Percentiles rank a stretch among this genome's conserved stretches.
These are phyloP conservation scores for Spodoptera littoralis DNA, from an alignment of 2,888 invertebrate genomes.

Conservation along the genomic window DNA sequence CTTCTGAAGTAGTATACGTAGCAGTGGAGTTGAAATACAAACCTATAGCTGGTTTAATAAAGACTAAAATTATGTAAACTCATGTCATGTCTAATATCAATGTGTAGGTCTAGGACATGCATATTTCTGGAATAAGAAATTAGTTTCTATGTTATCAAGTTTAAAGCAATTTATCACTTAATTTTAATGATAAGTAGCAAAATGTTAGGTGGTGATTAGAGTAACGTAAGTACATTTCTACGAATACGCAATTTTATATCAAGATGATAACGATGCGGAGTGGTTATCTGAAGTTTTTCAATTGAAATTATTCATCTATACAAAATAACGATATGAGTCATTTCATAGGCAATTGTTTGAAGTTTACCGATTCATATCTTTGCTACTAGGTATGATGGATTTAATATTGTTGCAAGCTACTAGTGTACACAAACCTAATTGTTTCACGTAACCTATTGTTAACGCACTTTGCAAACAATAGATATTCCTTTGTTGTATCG, in stretches of 20 bases:
- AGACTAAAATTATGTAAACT: no score
- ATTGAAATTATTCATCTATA: constrained; percentile 1
- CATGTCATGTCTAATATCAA: no score
- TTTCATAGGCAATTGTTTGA: neutral
- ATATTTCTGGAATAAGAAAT: no score
- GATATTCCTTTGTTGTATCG: constrained; percentile 58
- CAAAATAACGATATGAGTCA: neutral
- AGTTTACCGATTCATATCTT: no score
- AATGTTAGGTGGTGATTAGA: neutral
- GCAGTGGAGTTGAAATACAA: constrained; percentile 23
- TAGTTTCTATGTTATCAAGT: no score
- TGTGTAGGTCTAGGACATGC: no score
- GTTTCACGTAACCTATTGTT: constrained; percentile 21
- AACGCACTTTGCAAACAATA: constrained; percentile 65
- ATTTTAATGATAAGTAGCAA: neutral
- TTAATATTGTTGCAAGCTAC: constrained; percentile 1
- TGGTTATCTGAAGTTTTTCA: constrained; percentile 16
- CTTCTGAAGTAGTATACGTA: constrained; percentile 27
- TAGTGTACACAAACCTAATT: constrained; percentile 14
- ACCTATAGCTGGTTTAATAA: neutral
- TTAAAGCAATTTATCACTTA: neutral
- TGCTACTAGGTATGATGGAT: no score
- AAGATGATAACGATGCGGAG: constrained; percentile 2
- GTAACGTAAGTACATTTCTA: constrained; percentile 17
- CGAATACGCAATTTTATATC: constrained; percentile 21